These are phyloP conservation scores for Cynoglossus semilaevis DNA, from an alignment of 2,113 vertebrate genomes.

Conservation along the genomic window DNA sequence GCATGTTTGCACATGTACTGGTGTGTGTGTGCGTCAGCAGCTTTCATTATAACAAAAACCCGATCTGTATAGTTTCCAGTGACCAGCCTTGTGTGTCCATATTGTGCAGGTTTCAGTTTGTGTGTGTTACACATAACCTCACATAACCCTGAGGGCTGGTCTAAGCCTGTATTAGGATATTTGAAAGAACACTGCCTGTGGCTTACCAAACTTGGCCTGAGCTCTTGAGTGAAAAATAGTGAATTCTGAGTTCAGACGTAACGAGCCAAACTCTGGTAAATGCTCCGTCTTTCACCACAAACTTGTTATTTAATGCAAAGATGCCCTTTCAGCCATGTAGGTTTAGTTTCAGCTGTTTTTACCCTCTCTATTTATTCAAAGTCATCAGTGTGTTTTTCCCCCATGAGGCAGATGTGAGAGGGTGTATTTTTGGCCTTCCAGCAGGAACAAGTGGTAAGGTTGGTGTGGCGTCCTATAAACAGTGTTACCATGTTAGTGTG, in stretches of 20 bases:
- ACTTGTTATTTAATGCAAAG: background rate
- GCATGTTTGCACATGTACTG: background rate
- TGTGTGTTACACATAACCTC: conserved; percentile 30
- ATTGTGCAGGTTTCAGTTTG: background rate
- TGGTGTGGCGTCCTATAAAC: background rate
- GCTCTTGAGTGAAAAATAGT: conserved; percentile 11
- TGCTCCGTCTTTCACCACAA: conserved; percentile 15
- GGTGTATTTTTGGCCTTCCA: conserved; percentile 1
- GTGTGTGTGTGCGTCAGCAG: conserved; percentile 2
- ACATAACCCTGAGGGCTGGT: conserved; percentile 27
- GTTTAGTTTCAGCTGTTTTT: background rate
- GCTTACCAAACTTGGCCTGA: conserved; percentile 37
- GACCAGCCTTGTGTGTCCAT: conserved; percentile 9
- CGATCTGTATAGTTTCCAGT: conserved; percentile 18
- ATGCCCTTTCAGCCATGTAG: background rate
- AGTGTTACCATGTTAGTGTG: background rate
- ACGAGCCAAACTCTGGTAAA: conserved; percentile 2
- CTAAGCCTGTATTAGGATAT: conserved; percentile 19
- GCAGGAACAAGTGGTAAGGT: conserved; percentile 29
- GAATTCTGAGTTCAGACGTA: conserved; percentile 18
- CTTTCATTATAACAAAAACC: conserved; percentile 12
- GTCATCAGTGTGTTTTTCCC: background rate
- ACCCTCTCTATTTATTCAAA: background rate
- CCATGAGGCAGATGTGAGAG: background rate
- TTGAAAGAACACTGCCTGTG: conserved; percentile 48